Evolutionary conservation across 2,888 invertebrate species (phyloP).

Genomic region (Hedya salicella): DNA sequence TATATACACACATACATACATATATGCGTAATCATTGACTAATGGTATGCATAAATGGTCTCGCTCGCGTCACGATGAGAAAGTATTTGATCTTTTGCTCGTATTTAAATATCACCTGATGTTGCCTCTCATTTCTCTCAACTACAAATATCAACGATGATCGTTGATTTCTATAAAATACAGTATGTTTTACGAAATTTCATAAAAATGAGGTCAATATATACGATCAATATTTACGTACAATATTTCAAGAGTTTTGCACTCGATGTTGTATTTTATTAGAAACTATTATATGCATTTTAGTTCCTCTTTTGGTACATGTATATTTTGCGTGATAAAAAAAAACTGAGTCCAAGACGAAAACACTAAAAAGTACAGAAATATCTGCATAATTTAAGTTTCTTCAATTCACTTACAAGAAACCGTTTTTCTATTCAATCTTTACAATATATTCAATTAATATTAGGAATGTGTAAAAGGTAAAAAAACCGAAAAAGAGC

Average conservation of each 20-base stretch:
- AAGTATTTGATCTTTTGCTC: conserved; percentile 34
- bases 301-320: too few relatives aligned
- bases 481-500: too few relatives aligned
- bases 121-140: background rate
- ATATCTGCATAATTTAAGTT: too few relatives aligned
- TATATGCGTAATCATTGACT: conserved; percentile 9
- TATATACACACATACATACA: background rate
- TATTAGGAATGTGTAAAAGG: too few relatives aligned
- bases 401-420: too few relatives aligned
- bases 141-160: background rate
- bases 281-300: too few relatives aligned
- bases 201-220: background rate
- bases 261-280: too few relatives aligned
- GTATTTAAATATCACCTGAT: background rate
- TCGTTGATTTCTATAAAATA: background rate
- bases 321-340: too few relatives aligned
- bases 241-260: background rate
- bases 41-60: conserved; percentile 35
- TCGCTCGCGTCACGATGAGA: conserved; percentile 20
- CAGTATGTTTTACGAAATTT: background rate
- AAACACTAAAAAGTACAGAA: too few relatives aligned
- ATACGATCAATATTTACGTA: background rate
- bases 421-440: too few relatives aligned
- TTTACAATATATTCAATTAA: too few relatives aligned
- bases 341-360: too few relatives aligned